These are phyloP conservation scores for Callaeas wilsoni DNA, from an alignment of 2,113 vertebrate species.

Conservation along the genomic window DNA sequence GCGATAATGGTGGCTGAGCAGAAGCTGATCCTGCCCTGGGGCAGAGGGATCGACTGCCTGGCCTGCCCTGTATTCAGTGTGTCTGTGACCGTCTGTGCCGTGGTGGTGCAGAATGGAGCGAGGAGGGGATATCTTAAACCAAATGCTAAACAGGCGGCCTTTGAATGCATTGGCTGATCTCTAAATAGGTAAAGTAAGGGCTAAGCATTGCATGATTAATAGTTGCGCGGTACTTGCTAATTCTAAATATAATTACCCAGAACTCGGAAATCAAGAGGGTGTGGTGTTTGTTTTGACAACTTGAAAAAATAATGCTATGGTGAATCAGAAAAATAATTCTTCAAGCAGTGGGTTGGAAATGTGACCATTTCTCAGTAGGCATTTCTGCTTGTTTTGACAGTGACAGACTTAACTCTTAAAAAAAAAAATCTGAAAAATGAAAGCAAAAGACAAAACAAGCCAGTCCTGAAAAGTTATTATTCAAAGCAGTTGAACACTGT, in stretches of 20 bases:
- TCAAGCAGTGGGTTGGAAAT: not conserved
- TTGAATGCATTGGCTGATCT: not conserved
- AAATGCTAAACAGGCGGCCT: not conserved
- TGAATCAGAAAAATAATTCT: constrained; percentile 58
- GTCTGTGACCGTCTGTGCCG: not conserved
- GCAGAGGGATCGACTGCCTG: not conserved
- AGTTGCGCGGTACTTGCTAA: not conserved
- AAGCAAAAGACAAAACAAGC: not conserved
- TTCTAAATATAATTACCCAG: constrained; percentile 13
- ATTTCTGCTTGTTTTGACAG: not conserved
- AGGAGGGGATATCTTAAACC: not conserved
- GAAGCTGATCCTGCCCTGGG: constrained; percentile 18
- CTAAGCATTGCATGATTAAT: constrained; percentile 21
- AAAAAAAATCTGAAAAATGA: not conserved
- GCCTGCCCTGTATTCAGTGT: not conserved
- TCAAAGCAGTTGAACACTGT: not conserved
- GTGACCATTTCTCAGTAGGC: not conserved
- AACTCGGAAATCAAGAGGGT: constrained; percentile 63
- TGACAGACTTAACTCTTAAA: not conserved
- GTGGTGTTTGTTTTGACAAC: constrained; percentile 69
- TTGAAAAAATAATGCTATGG: not conserved
- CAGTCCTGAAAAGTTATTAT: not conserved
- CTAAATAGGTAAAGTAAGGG: not conserved
- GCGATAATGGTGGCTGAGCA: not conserved
- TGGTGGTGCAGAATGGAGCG: not conserved